Evolutionary conservation across 2,888 invertebrate species (phyloP).

Genomic region (Cantharis rustica): DNA sequence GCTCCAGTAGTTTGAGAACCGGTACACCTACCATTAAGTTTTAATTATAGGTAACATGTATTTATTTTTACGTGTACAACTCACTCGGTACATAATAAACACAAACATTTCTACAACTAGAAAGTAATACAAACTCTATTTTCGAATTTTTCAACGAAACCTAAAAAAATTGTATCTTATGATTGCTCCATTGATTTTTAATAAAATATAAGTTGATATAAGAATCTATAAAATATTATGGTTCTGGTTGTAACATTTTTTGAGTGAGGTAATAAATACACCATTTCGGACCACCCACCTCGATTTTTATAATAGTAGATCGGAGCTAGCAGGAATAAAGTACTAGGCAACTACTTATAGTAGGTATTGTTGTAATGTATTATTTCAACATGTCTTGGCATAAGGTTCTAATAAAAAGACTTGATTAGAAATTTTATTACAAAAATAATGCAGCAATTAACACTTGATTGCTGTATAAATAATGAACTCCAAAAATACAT

Average conservation of each 20-base stretch:
- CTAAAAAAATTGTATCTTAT: not conserved
- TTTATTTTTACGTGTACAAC: not conserved
- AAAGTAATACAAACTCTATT: not conserved
- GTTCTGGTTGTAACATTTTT: conserved; percentile 16
- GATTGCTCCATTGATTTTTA: conserved; percentile 9
- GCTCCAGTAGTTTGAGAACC: not conserved
- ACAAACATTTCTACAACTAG: not conserved
- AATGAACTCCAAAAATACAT: not conserved
- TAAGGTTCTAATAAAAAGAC: conserved; percentile 7
- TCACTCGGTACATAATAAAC: not conserved
- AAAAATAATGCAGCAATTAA: not conserved
- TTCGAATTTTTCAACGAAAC: not conserved
- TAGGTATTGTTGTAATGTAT: conserved; percentile 7
- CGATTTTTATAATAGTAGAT: conserved; percentile 23
- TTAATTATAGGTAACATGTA: not conserved
- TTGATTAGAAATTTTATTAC: conserved; percentile 1
- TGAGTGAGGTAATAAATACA: conserved; percentile 27
- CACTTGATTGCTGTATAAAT: not conserved
- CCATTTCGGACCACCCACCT: conserved; percentile 28
- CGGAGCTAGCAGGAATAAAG: conserved; percentile 13
- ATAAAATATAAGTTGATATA: conserved; percentile 11
- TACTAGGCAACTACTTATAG: conserved; percentile 13
- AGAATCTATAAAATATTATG: conserved; percentile 16
- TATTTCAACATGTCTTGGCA: conserved; percentile 17
- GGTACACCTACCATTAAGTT: not conserved